These are phyloP conservation scores for Alligator sinensis DNA, from an alignment of 2,113 vertebrate species.

Conservation along the genomic window DNA sequence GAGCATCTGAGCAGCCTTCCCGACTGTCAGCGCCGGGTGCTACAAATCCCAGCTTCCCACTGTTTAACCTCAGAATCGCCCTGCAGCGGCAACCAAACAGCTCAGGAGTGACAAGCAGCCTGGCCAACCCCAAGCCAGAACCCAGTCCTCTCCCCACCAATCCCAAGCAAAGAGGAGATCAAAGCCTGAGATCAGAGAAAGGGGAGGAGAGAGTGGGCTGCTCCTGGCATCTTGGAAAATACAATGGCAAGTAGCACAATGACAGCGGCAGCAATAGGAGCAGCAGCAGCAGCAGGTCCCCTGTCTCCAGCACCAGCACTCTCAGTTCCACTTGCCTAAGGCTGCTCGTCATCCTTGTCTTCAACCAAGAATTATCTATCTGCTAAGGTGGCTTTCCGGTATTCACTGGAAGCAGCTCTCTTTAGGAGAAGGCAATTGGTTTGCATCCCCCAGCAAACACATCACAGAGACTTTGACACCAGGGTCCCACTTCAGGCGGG, in stretches of 20 bases:
- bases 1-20: neutral
- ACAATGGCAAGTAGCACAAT: neutral
- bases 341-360: neutral
- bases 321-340: neutral
- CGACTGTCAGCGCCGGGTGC: neutral
- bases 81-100: neutral
- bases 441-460: neutral
- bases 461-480: neutral
- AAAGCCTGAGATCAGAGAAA: conserved; percentile 1
- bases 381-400: neutral
- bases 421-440: neutral
- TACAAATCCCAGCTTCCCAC: neutral
- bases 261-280: neutral
- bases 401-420: neutral
- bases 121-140: neutral
- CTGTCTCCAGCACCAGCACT: neutral
- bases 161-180: neutral
- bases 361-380: neutral
- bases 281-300: neutral
- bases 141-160: neutral
- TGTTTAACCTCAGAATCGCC: neutral
- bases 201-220: neutral
- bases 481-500: neutral
- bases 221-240: neutral
- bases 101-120: neutral